phyloP scores from a whole-genome alignment of 92 coral and sea anemone species.

The Galaxea fascicularis region DNA sequence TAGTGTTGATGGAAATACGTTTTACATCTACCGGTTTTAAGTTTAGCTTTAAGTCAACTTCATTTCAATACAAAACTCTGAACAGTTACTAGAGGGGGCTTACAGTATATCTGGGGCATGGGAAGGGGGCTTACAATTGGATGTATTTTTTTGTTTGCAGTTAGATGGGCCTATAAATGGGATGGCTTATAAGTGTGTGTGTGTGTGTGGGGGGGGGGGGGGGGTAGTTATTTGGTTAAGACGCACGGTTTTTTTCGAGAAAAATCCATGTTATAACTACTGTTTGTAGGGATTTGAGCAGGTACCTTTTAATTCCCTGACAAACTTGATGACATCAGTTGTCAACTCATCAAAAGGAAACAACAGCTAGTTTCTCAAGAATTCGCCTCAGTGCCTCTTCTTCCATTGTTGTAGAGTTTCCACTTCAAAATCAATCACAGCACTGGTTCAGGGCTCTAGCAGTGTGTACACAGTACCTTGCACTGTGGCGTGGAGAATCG shows the following conservation, averaged over 20 bases:
- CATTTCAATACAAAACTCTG: too few species aligned
- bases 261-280: background rate
- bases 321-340: constrained; percentile 1
- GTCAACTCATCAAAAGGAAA: background rate
- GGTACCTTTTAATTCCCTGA: background rate
- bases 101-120: too few species aligned
- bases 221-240: too few species aligned
- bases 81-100: too few species aligned
- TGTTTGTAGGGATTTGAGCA: background rate
- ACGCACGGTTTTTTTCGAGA: background rate
- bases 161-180: too few species aligned
- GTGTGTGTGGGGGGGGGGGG: too few species aligned
- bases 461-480: background rate
- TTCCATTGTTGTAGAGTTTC: constrained; percentile 7
- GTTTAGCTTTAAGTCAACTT: too few species aligned
- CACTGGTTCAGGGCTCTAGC: background rate
- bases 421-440: background rate
- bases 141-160: too few species aligned
- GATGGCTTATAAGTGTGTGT: too few species aligned
- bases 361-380: background rate
- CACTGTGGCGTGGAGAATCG: background rate
- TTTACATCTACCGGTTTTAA: too few species aligned
- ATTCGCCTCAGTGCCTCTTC: background rate
- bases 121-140: too few species aligned
- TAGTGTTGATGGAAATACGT: too few species aligned